Percentiles rank a stretch among this genome's conserved stretches.
Conservation (phyloP, 2,888 invertebrate genomes). For the Holacanthella duospinosa region DNA sequence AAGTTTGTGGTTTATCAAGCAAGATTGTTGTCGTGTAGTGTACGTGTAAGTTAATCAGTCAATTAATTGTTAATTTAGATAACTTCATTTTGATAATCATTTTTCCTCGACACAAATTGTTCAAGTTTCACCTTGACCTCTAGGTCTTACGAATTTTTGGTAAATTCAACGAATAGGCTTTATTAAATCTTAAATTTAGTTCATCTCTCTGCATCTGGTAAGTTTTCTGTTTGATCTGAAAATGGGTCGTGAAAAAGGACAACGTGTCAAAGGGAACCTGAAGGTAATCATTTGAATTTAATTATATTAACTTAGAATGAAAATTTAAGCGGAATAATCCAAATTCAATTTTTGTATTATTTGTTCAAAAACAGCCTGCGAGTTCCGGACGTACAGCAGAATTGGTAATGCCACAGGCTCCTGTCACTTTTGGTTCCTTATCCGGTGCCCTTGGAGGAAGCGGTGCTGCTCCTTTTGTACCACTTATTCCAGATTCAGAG, state of each 20-base stretch:
- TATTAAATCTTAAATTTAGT: no score
- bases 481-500: slow-evolving; percentile 18
- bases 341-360: background rate
- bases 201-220: no score
- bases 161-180: no score
- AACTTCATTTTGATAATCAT: no score
- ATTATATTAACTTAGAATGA: background rate
- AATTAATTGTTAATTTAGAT: no score
- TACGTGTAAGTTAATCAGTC: no score
- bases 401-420: slow-evolving; percentile 46
- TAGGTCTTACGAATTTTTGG: no score
- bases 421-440: slow-evolving; percentile 14
- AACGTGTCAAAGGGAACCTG: background rate
- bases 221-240: no score
- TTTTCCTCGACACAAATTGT: no score
- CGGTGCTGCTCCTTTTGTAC: slow-evolving; percentile 10
- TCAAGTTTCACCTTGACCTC: no score
- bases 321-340: background rate
- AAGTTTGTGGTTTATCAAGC: no score
- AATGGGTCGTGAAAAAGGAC: background rate
- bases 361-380: slow-evolving; percentile 60
- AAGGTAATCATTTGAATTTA: background rate
- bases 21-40: no score
- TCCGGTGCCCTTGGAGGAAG: slow-evolving; percentile 9
- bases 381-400: slow-evolving; percentile 83